Percentiles rank a stretch among this genome's conserved stretches.
Evolutionary conservation across 2,113 vertebrate species (phyloP).

Genomic region (Mirounga angustirostris): DNA sequence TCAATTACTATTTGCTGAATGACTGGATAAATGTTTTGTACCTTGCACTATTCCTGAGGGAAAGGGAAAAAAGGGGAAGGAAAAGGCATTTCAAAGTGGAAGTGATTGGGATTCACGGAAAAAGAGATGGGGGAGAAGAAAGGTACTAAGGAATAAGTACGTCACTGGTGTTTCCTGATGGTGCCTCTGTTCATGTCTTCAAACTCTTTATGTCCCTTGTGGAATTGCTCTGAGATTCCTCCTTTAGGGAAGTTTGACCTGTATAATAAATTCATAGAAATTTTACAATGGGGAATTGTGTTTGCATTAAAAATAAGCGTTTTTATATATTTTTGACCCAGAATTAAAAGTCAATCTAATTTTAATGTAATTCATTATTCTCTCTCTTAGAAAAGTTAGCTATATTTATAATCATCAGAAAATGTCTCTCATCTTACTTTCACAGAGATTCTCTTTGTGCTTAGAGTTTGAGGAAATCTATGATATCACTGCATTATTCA

Average conservation of each 20-base stretch:
- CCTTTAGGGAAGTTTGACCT: conserved; percentile 6
- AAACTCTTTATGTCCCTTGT: background rate
- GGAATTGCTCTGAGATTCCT: background rate
- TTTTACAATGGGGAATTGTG: conserved; percentile 65
- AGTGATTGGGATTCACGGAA: background rate
- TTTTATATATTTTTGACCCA: conserved; percentile 64
- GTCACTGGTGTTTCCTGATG: background rate
- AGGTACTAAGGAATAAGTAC: background rate
- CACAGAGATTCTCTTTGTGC: conserved; percentile 79
- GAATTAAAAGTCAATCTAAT: conserved; percentile 72
- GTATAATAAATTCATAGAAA: conserved; percentile 31
- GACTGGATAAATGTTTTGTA: background rate
- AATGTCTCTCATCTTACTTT: conserved; percentile 72
- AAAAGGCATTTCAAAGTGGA: background rate
- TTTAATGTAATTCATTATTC: conserved; percentile 74
- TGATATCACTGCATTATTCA: conserved; percentile 79
- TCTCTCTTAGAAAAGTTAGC: conserved; percentile 61
- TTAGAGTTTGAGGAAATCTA: conserved; percentile 55
- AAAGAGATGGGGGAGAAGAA: background rate
- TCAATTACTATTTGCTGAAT: background rate
- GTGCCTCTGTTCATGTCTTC: background rate
- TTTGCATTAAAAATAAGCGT: conserved; percentile 61
- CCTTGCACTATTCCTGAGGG: background rate
- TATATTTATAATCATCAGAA: conserved; percentile 79
- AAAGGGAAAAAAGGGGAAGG: background rate